These are phyloP conservation scores for Tupaia chinensis DNA, from an alignment of 2,113 vertebrate species.

Conservation along the genomic window DNA sequence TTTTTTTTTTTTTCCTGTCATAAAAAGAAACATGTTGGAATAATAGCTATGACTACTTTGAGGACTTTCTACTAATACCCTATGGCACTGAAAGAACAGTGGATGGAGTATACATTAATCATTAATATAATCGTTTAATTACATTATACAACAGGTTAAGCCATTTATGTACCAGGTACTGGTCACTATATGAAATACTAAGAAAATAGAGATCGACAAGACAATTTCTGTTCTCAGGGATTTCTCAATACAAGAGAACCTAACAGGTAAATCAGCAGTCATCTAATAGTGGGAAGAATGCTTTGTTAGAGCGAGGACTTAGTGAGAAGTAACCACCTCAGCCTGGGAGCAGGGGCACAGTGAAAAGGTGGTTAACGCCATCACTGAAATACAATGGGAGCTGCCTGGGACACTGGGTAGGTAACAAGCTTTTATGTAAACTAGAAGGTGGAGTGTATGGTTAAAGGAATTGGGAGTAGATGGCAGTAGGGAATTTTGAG, in stretches of 20 bases:
- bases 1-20: not conserved
- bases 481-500: not conserved
- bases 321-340: not conserved
- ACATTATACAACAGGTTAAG: not conserved
- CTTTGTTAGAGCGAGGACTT: not conserved
- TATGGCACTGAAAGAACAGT: not conserved
- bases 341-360: not conserved
- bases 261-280: not conserved
- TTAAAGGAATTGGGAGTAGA: not conserved
- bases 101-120: not conserved
- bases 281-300: not conserved
- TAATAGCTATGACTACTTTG: not conserved
- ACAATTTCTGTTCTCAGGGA: not conserved
- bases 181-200: not conserved
- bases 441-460: not conserved
- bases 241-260: not conserved
- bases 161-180: not conserved
- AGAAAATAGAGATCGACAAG: not conserved
- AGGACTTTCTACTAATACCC: not conserved
- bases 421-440: not conserved
- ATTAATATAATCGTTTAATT: not conserved
- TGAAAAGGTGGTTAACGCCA: not conserved
- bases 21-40: not conserved
- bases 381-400: not conserved
- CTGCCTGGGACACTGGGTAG: not conserved